A percentile compares a stretch with the other conserved stretches of the same genome.
Conservation (phyloP, 2,113 vertebrate genomes). For the Corythaeola cristata region DNA sequence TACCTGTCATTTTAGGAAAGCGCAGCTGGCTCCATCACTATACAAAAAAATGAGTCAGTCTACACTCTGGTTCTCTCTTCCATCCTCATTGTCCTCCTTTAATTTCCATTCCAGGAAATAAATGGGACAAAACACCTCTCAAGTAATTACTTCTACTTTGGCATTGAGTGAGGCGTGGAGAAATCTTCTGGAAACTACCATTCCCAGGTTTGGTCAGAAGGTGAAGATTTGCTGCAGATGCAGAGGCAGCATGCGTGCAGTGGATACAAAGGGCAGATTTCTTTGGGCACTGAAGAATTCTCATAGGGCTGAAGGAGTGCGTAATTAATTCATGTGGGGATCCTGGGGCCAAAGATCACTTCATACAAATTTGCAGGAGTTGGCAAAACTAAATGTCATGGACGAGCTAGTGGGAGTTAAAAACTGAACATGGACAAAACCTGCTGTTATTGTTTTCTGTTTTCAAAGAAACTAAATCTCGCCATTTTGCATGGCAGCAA, state of each 20-base stretch:
- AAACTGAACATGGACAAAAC: neutral
- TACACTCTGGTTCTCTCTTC: neutral
- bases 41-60: neutral
- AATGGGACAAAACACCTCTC: neutral
- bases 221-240: neutral
- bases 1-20: neutral
- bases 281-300: neutral
- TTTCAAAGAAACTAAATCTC: neutral
- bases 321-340: neutral
- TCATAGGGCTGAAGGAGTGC: neutral
- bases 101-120: constrained; percentile 17
- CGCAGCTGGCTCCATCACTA: neutral
- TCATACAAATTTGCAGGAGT: neutral
- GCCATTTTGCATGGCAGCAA: neutral
- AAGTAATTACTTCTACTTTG: neutral
- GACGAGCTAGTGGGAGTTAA: neutral
- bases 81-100: neutral
- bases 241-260: neutral
- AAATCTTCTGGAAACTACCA: neutral
- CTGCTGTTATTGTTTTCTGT: neutral
- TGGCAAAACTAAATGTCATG: constrained; percentile 37
- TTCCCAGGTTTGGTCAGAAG: neutral
- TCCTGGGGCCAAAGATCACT: neutral
- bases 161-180: neutral
- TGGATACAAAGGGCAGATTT: neutral